These are phyloP conservation scores for Contarinia nasturtii DNA, from an alignment of 1,140 invertebrate genomes.

Conservation along the genomic window DNA sequence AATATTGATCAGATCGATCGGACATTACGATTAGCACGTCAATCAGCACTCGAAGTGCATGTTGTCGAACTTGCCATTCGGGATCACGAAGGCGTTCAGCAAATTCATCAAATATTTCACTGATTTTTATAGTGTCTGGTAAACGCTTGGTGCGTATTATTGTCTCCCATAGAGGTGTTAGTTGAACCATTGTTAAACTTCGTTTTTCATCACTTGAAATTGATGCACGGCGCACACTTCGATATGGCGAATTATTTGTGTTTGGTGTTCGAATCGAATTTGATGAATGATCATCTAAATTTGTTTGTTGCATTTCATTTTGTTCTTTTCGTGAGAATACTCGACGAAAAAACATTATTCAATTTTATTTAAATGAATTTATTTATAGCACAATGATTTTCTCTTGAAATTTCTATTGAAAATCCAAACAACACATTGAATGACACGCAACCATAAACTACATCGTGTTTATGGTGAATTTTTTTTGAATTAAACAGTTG, in stretches of 20 bases:
- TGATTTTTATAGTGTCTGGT: slow-evolving; percentile 39
- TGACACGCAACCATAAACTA: no score
- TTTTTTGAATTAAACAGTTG: no score
- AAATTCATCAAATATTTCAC: slow-evolving; percentile 43
- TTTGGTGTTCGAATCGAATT: neutral
- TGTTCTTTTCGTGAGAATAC: slow-evolving; percentile 14
- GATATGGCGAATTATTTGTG: neutral
- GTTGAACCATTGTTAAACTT: slow-evolving; percentile 22
- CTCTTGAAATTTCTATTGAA: no score
- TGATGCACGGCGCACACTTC: neutral
- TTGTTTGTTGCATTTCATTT: no score
- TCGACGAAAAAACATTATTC: slow-evolving; percentile 12
- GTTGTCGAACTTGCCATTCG: slow-evolving; percentile 62
- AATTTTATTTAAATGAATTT: no score
- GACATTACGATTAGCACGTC: slow-evolving; percentile 50
- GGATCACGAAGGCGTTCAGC: slow-evolving; percentile 49
- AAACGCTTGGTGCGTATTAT: slow-evolving; percentile 38
- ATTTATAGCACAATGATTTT: no score
- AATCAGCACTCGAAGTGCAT: slow-evolving; percentile 50
- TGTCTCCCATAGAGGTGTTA: slow-evolving; percentile 58
- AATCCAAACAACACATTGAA: no score
- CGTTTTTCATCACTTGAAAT: slow-evolving; percentile 5
- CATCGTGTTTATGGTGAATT: no score
- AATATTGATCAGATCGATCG: slow-evolving; percentile 36
- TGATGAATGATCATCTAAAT: neutral